Percentiles rank a stretch among this genome's conserved stretches.
Conservation (phyloP, 2,113 vertebrate species). For the Ivindomyrus marchei region DNA sequence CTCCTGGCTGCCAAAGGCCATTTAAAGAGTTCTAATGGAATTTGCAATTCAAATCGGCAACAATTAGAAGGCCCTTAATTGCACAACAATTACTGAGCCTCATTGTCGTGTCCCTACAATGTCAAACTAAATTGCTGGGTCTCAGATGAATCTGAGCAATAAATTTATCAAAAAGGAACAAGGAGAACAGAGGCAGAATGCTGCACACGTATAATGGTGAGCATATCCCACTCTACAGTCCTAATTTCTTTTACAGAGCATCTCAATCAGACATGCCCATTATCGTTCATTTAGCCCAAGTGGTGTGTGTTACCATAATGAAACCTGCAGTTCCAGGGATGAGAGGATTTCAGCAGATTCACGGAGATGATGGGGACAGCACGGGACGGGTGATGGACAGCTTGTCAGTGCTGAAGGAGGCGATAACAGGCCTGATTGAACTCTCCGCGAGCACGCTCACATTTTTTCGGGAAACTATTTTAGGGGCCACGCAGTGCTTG, state of each 20-base stretch:
- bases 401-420: neutral
- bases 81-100: conserved; percentile 33
- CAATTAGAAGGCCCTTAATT: conserved; percentile 35
- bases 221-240: neutral
- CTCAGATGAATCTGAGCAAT: conserved; percentile 35
- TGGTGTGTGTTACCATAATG: neutral
- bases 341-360: neutral
- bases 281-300: neutral
- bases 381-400: neutral
- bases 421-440: neutral
- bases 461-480: neutral
- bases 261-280: neutral
- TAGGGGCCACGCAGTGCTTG: neutral
- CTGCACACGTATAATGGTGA: no score
- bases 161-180: conserved; percentile 23
- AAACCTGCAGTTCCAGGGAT: neutral
- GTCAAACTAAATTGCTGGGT: conserved; percentile 36
- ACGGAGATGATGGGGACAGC: neutral
- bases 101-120: conserved; percentile 35
- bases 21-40: conserved; percentile 23
- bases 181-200: neutral
- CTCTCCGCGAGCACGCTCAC: neutral
- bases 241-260: neutral
- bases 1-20: neutral
- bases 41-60: conserved; percentile 39